Evolutionary conservation across 1,140 invertebrate genomes (phyloP).

Genomic region (Brachionus rotundiformis): DNA sequence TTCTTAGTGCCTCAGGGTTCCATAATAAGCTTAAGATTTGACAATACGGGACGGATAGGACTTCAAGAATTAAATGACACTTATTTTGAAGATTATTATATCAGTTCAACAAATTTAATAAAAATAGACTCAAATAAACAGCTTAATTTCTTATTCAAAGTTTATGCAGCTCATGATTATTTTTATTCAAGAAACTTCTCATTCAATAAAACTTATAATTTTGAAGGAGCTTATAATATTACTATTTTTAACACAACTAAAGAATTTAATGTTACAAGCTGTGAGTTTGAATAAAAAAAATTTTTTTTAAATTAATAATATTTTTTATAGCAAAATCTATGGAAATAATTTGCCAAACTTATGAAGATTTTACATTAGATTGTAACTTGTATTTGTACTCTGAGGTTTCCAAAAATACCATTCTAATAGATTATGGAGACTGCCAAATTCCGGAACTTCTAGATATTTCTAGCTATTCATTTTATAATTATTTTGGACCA

Average conservation of each 20-base stretch:
- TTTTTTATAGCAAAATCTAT: not conserved
- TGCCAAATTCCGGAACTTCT: not conserved
- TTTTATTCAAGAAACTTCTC: not conserved
- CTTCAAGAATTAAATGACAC: not conserved
- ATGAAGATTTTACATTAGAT: not conserved
- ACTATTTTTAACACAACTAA: not conserved
- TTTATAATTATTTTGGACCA: constrained; percentile 3
- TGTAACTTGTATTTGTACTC: constrained; percentile 1
- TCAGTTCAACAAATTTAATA: not conserved
- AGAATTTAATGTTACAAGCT: not conserved
- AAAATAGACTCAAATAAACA: not conserved
- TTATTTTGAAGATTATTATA: not conserved
- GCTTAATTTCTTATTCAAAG: not conserved
- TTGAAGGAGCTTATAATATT: not conserved
- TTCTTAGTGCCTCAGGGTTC: not conserved
- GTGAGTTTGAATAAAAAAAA: not conserved
- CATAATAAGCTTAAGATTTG: not conserved
- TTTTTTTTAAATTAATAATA: not conserved
- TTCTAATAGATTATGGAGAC: constrained; percentile 9
- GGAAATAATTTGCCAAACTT: not conserved
- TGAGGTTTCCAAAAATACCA: not conserved
- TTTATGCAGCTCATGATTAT: not conserved
- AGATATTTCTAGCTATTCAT: not conserved
- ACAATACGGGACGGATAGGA: not conserved
- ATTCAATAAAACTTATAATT: not conserved